phyloP scores from a whole-genome alignment of 2,888 invertebrate species.

The Alsophila aescularia region DNA sequence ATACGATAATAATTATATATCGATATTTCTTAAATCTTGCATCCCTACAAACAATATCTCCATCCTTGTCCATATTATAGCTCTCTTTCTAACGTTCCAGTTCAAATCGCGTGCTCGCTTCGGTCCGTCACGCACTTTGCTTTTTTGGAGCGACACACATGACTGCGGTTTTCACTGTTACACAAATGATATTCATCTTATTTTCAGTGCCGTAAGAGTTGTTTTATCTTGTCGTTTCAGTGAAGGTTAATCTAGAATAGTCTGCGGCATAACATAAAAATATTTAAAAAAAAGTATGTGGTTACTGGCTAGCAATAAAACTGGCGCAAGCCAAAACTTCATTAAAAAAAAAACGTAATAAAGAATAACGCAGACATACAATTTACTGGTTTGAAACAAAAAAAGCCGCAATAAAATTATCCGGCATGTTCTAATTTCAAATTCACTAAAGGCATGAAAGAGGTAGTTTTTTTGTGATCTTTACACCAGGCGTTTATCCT shows the following conservation, averaged over 20 bases:
- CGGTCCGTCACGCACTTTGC: constrained; percentile 48
- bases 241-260: constrained; percentile 16
- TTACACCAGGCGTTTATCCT: too few relatives aligned
- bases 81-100: constrained; percentile 35
- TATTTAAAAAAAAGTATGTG: constrained; percentile 5
- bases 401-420: too few relatives aligned
- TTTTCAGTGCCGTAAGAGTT: constrained; percentile 19
- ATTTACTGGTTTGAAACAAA: too few relatives aligned
- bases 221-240: constrained; percentile 6
- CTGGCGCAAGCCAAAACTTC: constrained; percentile 9
- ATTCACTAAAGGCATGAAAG: too few relatives aligned
- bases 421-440: too few relatives aligned
- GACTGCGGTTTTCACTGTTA: constrained; percentile 28
- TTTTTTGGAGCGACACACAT: constrained; percentile 46
- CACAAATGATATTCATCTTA: constrained; percentile 22
- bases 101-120: constrained; percentile 32
- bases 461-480: too few relatives aligned
- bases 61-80: neutral
- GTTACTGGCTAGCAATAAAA: constrained; percentile 17
- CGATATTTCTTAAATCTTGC: too few relatives aligned
- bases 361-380: neutral
- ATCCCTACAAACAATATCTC: too few relatives aligned
- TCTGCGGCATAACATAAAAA: constrained; percentile 11
- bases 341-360: neutral
- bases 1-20: too few relatives aligned